phyloP scores from a whole-genome alignment of 2,888 invertebrate genomes.

The Heliconius cydno region DNA sequence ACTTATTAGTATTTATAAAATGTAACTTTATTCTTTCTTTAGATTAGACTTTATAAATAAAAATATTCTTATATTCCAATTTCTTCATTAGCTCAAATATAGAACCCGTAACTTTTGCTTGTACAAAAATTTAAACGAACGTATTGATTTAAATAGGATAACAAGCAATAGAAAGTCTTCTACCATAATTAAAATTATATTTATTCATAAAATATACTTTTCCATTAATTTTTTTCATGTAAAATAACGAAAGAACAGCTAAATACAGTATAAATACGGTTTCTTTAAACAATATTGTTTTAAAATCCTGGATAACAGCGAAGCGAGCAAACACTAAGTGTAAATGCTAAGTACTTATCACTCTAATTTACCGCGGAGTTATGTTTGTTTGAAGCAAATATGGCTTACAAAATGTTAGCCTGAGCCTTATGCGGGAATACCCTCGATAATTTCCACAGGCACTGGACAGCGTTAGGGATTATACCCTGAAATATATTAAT shows the following conservation, averaged over 20 bases:
- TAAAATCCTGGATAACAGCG: slow-evolving; percentile 8
- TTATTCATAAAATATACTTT: no score
- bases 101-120: no score
- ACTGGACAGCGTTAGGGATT: slow-evolving; percentile 2
- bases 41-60: no score
- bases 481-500: slow-evolving; percentile 8
- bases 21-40: neutral
- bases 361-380: slow-evolving; percentile 13
- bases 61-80: no score
- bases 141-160: no score
- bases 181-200: no score
- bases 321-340: neutral
- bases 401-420: neutral
- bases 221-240: neutral
- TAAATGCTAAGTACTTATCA: slow-evolving; percentile 16
- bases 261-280: neutral
- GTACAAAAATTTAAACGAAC: no score
- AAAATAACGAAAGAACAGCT: neutral
- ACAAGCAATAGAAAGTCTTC: no score
- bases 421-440: neutral
- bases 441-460: slow-evolving; percentile 18
- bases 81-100: no score
- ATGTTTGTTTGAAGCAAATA: slow-evolving; percentile 9
- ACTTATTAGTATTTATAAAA: neutral
- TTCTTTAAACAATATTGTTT: neutral